A percentile compares a stretch with the other conserved stretches of the same genome.
Conservation (phyloP, 2,888 invertebrate genomes). For the Halocaridina rubra region DNA sequence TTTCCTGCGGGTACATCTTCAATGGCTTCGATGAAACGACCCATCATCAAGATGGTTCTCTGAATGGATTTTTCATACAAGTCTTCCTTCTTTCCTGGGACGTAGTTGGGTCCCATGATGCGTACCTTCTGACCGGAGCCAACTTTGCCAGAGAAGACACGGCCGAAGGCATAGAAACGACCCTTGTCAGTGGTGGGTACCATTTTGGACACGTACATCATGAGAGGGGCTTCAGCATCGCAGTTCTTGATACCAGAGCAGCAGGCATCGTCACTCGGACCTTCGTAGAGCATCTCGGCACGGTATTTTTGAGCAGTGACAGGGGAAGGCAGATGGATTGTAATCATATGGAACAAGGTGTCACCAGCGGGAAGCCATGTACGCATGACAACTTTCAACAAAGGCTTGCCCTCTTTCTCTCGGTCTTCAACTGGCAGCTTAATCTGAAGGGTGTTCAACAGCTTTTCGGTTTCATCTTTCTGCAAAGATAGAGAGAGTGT, state of each 20-base stretch:
- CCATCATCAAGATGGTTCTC: constrained; percentile 99
- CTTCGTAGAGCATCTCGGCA: constrained; percentile 99
- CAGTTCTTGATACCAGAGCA: constrained; percentile 92
- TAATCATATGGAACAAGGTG: constrained; percentile 99
- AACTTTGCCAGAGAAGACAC: constrained; percentile 97
- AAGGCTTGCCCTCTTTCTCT: constrained; percentile 94
- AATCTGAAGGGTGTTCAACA: constrained; percentile 92
- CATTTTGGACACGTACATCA: constrained; percentile 99
- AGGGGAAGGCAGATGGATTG: constrained; percentile 98
- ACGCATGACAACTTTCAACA: constrained; percentile 98
- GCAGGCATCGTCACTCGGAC: constrained; percentile 95
- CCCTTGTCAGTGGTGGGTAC: constrained; percentile 99
- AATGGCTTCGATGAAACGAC: constrained; percentile 98
- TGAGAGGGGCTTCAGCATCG: constrained; percentile 95
- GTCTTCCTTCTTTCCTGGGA: constrained; percentile 98
- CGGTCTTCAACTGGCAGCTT: constrained; percentile 93
- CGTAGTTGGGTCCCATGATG: constrained; percentile 99
- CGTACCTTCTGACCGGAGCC: constrained; percentile 87
- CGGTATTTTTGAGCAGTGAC: constrained; percentile 99
- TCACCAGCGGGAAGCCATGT: constrained; percentile 99
- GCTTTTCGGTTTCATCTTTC: constrained; percentile 89
- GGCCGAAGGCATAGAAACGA: constrained; percentile 99
- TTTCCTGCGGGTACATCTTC: constrained; percentile 99
- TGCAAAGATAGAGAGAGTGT: too few relatives aligned
- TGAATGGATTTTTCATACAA: constrained; percentile 99